These are phyloP conservation scores for Falco columbarius DNA, from an alignment of 2,797 vertebrate species.

Conservation along the genomic window DNA sequence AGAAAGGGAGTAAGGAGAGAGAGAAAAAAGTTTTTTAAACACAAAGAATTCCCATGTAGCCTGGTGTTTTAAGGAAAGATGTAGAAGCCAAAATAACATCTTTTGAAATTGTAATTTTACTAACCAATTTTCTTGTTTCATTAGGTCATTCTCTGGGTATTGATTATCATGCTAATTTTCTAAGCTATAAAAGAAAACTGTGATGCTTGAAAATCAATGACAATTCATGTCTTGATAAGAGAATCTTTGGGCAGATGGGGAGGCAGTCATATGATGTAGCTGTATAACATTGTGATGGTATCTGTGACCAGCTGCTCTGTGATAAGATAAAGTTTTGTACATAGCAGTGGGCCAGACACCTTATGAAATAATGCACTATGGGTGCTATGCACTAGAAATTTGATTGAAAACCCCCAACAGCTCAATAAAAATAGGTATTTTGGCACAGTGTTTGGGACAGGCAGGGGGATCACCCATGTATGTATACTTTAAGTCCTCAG, in stretches of 20 bases:
- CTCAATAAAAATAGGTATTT: neutral
- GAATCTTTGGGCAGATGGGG: neutral
- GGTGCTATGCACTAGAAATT: neutral
- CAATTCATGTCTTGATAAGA: neutral
- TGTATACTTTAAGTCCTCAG: neutral
- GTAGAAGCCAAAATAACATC: neutral
- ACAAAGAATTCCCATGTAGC: no score
- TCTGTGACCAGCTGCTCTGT: neutral
- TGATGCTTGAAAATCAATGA: neutral
- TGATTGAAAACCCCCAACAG: neutral
- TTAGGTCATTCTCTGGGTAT: neutral
- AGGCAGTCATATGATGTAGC: neutral
- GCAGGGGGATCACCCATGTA: neutral
- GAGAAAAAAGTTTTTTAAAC: neutral
- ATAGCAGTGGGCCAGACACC: no score
- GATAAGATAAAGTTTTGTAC: neutral
- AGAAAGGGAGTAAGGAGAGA: neutral
- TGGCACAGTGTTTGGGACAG: neutral
- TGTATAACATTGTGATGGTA: neutral
- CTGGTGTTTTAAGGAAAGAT: neutral
- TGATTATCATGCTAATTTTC: neutral
- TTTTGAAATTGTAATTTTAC: neutral
- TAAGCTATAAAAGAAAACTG: neutral
- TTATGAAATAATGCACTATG: neutral
- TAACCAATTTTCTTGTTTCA: neutral